Evolutionary conservation across 1,140 invertebrate genomes (phyloP).

Genomic region (Linepithema humile): DNA sequence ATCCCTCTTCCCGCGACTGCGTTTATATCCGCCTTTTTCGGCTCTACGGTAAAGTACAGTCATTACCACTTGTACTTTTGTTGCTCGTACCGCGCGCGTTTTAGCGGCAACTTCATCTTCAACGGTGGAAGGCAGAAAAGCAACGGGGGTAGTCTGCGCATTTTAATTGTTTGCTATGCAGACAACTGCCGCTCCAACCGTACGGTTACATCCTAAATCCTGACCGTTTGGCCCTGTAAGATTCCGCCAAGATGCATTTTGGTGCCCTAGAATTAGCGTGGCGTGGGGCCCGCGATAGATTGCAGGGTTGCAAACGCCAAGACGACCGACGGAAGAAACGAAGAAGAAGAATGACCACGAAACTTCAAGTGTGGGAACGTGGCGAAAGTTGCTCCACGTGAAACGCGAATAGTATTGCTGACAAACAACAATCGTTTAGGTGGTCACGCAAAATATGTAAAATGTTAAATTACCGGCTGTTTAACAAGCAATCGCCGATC

Average conservation of each 20-base stretch:
- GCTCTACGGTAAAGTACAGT: constrained; percentile 60
- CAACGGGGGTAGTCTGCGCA: constrained; percentile 17
- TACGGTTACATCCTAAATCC: constrained; percentile 41
- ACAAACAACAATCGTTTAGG: background rate
- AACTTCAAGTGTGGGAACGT: constrained; percentile 71
- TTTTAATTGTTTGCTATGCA: constrained; percentile 69
- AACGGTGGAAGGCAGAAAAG: background rate
- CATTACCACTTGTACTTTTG: constrained; percentile 59
- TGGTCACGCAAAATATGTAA: background rate
- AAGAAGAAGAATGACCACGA: constrained; percentile 65
- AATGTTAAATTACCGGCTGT: background rate
- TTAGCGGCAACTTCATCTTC: constrained; percentile 64
- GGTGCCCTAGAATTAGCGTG: constrained; percentile 80
- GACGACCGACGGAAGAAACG: constrained; percentile 58
- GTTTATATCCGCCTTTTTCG: constrained; percentile 43
- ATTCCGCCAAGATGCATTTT: constrained; percentile 78
- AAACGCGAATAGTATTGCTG: constrained; percentile 50
- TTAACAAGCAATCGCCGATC: background rate
- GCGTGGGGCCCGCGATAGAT: constrained; percentile 77
- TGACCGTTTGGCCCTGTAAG: constrained; percentile 60
- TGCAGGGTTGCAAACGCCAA: constrained; percentile 76
- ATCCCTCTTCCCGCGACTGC: constrained; percentile 37
- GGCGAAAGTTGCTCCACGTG: constrained; percentile 61
- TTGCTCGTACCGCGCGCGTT: constrained; percentile 22
- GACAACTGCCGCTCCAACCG: constrained; percentile 35